A percentile compares a stretch with the other conserved stretches of the same genome.
These are phyloP conservation scores for Leptarthrus brevirostris DNA, from an alignment of 2,888 invertebrate genomes.

Conservation along the genomic window DNA sequence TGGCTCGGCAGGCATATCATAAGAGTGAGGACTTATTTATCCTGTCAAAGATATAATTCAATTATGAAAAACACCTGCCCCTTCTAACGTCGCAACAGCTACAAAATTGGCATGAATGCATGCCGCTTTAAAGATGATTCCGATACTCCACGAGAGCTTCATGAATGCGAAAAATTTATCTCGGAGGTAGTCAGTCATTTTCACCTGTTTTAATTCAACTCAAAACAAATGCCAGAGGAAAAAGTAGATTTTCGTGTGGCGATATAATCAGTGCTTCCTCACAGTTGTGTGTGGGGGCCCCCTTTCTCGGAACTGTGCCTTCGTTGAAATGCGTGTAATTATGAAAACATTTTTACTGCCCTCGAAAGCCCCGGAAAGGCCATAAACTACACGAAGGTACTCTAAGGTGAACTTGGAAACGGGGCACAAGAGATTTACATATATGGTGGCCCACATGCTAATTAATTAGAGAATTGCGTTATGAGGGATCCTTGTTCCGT, in stretches of 20 bases:
- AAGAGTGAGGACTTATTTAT: constrained; percentile 7
- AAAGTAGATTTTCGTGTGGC: too few relatives aligned
- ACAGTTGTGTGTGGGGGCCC: constrained; percentile 10
- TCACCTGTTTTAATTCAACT: too few relatives aligned
- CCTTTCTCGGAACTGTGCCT: neutral
- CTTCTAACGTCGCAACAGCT: neutral
- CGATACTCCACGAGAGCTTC: too few relatives aligned
- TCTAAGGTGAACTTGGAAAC: constrained; percentile 18
- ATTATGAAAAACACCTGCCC: constrained; percentile 28
- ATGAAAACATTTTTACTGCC: constrained; percentile 36
- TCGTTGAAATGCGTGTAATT: constrained; percentile 28
- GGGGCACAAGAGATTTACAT: constrained; percentile 23
- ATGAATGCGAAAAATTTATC: too few relatives aligned
- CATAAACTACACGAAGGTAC: constrained; percentile 23
- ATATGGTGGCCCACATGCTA: neutral
- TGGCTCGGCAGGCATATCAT: constrained; percentile 10
- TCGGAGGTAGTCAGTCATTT: too few relatives aligned
- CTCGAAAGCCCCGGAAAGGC: constrained; percentile 21
- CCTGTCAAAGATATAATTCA: constrained; percentile 23
- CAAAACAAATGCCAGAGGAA: too few relatives aligned
- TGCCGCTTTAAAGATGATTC: too few relatives aligned
- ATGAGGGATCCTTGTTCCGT: neutral
- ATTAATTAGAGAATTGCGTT: constrained; percentile 25
- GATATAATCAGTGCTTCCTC: neutral
- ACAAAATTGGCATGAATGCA: neutral